These are phyloP conservation scores for Pagrus major DNA, from an alignment of 2,113 vertebrate species.

Conservation along the genomic window DNA sequence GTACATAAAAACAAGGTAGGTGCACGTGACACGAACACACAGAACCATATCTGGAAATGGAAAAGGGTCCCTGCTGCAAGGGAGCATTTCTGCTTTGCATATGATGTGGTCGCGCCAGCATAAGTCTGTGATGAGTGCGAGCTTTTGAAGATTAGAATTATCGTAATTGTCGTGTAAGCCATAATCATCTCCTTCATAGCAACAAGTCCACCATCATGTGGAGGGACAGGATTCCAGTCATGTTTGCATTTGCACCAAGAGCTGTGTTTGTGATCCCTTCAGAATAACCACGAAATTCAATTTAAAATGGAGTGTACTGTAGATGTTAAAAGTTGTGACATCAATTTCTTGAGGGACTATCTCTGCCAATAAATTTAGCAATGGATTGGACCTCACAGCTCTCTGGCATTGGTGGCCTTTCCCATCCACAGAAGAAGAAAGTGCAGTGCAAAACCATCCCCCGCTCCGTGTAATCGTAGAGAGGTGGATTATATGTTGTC, in stretches of 20 bases:
- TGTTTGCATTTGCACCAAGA: background rate
- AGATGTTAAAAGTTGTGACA: background rate
- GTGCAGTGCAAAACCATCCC: background rate
- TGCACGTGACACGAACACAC: too few relatives aligned
- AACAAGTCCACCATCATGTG: background rate
- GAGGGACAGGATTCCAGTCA: background rate
- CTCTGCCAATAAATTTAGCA: background rate
- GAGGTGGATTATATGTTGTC: background rate
- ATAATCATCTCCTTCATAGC: too few relatives aligned
- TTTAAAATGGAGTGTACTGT: background rate
- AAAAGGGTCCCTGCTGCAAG: too few relatives aligned
- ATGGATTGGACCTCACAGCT: background rate
- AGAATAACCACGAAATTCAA: background rate
- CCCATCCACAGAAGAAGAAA: background rate
- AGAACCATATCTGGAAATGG: too few relatives aligned
- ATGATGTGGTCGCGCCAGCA: too few relatives aligned
- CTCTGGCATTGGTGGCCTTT: background rate
- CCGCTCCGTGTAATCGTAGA: background rate
- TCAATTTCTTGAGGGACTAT: background rate
- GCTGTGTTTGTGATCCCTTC: background rate
- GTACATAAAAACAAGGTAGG: too few relatives aligned
- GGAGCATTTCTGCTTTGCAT: too few relatives aligned
- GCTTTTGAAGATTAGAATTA: too few relatives aligned
- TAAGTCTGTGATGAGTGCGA: too few relatives aligned
- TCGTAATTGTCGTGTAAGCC: too few relatives aligned